Conservation (phyloP, 2,888 invertebrate species). For the Apotomis betuletana region DNA sequence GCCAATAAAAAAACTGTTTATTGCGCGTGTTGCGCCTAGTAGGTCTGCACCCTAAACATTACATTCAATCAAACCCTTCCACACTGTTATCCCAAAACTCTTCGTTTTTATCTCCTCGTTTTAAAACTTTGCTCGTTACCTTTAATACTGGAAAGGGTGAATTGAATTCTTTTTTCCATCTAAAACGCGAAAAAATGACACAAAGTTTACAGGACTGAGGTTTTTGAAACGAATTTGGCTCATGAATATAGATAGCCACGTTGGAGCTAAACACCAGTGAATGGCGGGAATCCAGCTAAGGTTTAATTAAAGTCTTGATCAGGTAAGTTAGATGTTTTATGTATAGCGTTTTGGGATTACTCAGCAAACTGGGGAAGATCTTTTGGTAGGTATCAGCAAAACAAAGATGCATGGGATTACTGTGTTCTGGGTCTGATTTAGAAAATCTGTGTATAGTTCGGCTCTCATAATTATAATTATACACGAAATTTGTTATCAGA, state of each 20-base stretch:
- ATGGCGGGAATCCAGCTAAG: not conserved
- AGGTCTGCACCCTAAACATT: not conserved
- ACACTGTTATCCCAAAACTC: conserved; percentile 3
- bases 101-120: conserved; percentile 4
- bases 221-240: conserved; percentile 36
- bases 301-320: conserved; percentile 6
- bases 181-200: conserved; percentile 12
- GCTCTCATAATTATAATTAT: too few species aligned
- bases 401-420: too few species aligned
- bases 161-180: conserved; percentile 34
- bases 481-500: too few species aligned
- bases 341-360: not conserved
- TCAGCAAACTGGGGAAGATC: too few species aligned
- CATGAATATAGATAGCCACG: conserved; percentile 33
- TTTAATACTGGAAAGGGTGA: conserved; percentile 12
- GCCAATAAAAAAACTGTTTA: too few species aligned
- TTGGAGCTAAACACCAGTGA: not conserved
- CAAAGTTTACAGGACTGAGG: conserved; percentile 15
- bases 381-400: too few species aligned
- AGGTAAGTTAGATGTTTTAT: not conserved
- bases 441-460: too few species aligned
- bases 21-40: not conserved
- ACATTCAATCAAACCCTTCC: not conserved
- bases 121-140: conserved; percentile 31
- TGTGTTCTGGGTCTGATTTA: too few species aligned